Evolutionary conservation across 2,888 invertebrate species (phyloP).

Genomic region (Ophioninae sp.): DNA sequence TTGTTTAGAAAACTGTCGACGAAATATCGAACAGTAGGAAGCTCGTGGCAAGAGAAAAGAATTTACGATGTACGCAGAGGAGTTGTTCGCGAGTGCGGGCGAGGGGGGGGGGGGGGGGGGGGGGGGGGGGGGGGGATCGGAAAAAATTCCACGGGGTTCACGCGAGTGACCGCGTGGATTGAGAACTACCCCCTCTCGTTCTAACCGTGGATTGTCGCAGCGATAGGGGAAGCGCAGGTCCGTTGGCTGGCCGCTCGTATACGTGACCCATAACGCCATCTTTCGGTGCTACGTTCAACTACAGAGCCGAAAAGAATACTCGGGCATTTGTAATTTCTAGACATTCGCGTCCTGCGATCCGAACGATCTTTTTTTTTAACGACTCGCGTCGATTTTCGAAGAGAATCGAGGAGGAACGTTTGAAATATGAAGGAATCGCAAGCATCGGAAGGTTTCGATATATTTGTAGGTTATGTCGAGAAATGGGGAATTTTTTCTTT

Average conservation of each 20-base stretch:
- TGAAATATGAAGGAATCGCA: background rate
- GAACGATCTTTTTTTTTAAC: background rate
- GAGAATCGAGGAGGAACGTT: background rate
- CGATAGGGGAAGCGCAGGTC: background rate
- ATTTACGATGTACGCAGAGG: too few relatives aligned
- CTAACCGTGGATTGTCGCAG: background rate
- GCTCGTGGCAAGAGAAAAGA: background rate
- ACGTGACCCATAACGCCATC: background rate
- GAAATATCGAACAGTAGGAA: background rate
- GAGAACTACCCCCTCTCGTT: background rate
- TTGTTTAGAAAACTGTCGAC: background rate
- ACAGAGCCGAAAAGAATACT: background rate
- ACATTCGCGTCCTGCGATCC: background rate
- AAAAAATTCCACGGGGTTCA: constrained; percentile 5
- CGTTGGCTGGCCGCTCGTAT: background rate
- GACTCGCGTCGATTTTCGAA: background rate
- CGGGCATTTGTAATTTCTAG: background rate
- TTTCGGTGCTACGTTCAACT: background rate
- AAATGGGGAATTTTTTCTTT: background rate
- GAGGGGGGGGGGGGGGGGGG: background rate
- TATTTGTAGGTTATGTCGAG: background rate
- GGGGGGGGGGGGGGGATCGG: background rate
- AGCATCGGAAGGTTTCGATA: background rate
- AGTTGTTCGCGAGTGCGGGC: background rate
- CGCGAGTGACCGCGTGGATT: constrained; percentile 8